Percentiles rank a stretch among this genome's conserved stretches.
Evolutionary conservation across 2,113 vertebrate genomes (phyloP).

Genomic region (Mandrillus leucophaeus): DNA sequence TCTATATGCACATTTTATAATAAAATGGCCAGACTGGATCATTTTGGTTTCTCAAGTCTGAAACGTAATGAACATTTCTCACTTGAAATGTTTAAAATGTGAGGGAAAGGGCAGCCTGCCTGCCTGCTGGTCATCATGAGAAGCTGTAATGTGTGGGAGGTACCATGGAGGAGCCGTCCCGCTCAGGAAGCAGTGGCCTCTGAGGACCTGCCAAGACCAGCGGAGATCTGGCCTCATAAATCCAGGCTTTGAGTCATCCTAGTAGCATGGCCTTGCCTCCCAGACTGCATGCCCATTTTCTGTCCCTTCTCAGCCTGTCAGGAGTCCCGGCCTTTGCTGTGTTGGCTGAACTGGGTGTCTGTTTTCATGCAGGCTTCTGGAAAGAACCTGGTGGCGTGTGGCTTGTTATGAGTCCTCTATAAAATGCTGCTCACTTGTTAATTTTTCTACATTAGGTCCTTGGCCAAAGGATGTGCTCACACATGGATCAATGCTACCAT

Average conservation of each 20-base stretch:
- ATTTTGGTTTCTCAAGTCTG: neutral
- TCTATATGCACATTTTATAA: neutral
- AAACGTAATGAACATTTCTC: slow-evolving; percentile 1
- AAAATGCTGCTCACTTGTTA: neutral
- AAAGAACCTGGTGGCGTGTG: neutral
- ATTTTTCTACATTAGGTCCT: neutral
- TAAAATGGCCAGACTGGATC: neutral
- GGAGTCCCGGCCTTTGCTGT: neutral
- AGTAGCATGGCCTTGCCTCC: neutral
- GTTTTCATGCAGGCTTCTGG: neutral
- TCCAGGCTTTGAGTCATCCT: neutral
- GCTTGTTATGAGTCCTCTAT: neutral
- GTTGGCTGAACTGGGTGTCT: neutral
- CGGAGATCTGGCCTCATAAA: neutral
- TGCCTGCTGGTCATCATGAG: neutral
- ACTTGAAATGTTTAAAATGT: neutral
- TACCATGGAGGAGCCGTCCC: neutral
- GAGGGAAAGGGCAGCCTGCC: neutral
- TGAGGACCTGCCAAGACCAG: neutral
- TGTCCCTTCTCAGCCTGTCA: neutral
- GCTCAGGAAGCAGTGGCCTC: neutral
- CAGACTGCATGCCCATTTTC: neutral
- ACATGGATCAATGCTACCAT: neutral
- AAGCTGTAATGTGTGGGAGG: neutral
- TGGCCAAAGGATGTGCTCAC: neutral